Evolutionary conservation across 2,113 vertebrate genomes (phyloP).

Genomic region (Rhipidura dahli): DNA sequence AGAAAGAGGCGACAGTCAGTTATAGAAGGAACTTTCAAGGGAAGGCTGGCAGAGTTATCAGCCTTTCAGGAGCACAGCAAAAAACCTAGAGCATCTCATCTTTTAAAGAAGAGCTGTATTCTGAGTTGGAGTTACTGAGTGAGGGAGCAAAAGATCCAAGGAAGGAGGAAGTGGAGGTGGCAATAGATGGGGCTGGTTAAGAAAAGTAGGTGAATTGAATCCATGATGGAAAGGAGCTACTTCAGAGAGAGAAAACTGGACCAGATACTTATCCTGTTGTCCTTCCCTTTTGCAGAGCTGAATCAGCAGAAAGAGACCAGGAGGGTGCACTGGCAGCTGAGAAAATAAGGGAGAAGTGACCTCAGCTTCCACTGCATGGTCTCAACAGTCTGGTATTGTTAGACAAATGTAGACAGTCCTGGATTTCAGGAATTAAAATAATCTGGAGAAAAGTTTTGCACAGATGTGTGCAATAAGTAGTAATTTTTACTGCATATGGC

Average conservation of each 20-base stretch:
- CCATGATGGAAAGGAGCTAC: neutral
- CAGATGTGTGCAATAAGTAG: neutral
- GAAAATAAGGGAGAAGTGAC: neutral
- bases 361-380: neutral
- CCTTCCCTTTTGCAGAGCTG: neutral
- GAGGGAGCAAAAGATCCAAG: neutral
- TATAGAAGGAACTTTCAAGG: neutral
- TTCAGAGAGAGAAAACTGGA: neutral
- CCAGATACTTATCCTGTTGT: neutral
- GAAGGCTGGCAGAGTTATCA: neutral
- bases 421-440: neutral
- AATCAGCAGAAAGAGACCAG: neutral
- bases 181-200: neutral
- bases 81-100: neutral
- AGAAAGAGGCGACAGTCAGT: neutral
- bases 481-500: neutral
- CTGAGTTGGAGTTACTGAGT: neutral
- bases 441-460: neutral
- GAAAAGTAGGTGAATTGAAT: neutral
- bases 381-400: neutral
- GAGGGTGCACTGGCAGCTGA: neutral
- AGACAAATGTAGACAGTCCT: neutral
- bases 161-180: neutral
- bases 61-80: neutral
- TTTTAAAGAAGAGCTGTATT: neutral